Conservation (phyloP, 1,140 invertebrate species). For the Reticulitermes speratus region DNA sequence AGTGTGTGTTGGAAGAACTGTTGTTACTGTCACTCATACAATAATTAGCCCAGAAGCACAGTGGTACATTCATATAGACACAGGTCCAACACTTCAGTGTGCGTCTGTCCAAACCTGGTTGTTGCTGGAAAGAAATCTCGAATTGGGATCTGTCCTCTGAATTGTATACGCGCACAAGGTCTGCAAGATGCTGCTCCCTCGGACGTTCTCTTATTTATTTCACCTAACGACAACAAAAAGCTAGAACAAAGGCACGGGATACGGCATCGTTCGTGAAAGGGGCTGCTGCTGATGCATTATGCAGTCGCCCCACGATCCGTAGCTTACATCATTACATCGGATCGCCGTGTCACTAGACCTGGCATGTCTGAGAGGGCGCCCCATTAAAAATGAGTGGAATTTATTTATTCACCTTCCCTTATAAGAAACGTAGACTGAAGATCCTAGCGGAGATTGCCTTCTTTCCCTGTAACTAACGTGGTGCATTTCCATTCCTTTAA, state of each 20-base stretch:
- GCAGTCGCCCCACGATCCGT: not conserved
- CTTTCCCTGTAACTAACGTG: not conserved
- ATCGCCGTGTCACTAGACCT: not conserved
- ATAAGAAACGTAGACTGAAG: not conserved
- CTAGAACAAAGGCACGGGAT: not conserved
- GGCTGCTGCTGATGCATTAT: not conserved
- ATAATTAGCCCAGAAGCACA: too few relatives aligned
- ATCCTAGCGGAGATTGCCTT: not conserved
- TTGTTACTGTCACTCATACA: too few relatives aligned
- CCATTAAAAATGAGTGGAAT: slow-evolving; percentile 19
- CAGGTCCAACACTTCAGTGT: not conserved
- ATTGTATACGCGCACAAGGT: not conserved
- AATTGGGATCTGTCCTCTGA: not conserved
- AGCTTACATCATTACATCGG: slow-evolving; percentile 18
- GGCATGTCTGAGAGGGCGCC: not conserved
- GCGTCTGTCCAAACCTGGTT: not conserved
- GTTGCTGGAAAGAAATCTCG: not conserved
- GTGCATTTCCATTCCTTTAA: not conserved
- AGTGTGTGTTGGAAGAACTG: too few relatives aligned
- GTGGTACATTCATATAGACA: too few relatives aligned
- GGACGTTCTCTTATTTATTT: slow-evolving; percentile 2
- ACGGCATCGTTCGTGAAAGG: not conserved
- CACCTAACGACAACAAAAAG: not conserved
- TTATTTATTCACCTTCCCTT: slow-evolving; percentile 19
- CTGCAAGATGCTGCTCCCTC: not conserved